A percentile compares a stretch with the other conserved stretches of the same genome.
Evolutionary conservation across 64 coral and sea anemone species (phyloP).

Genomic region (Pocillopora verrucosa): DNA sequence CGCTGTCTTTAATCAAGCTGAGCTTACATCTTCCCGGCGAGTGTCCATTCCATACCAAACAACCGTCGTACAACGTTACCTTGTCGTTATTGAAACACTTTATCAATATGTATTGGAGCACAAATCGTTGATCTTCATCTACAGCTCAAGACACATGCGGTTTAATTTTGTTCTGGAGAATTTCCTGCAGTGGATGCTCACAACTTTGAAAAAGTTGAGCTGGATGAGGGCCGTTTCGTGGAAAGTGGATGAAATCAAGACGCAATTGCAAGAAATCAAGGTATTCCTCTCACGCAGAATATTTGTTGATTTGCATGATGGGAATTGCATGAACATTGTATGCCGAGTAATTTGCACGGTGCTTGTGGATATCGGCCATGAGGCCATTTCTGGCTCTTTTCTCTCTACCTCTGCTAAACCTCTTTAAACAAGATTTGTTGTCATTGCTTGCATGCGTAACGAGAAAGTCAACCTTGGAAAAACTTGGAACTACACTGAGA

Average conservation of each 20-base stretch:
- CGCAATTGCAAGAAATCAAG: constrained; percentile 67
- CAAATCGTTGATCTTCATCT: constrained; percentile 62
- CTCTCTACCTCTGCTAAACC: not conserved
- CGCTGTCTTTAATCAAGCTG: not conserved
- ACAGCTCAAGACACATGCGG: constrained; percentile 54
- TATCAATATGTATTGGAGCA: constrained; percentile 69
- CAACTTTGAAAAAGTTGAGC: constrained; percentile 59
- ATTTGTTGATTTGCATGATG: constrained; percentile 10
- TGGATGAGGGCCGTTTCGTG: constrained; percentile 72
- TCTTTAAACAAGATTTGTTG: not conserved
- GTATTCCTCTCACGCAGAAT: constrained; percentile 47
- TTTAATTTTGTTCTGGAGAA: constrained; percentile 82
- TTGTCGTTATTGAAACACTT: constrained; percentile 68
- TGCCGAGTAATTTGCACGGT: not conserved
- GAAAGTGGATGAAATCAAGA: constrained; percentile 63
- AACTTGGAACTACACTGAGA: not conserved
- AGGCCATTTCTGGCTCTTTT: not conserved
- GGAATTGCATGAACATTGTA: not conserved
- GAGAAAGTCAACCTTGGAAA: not conserved
- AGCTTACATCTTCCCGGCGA: constrained; percentile 2
- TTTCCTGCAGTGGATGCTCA: constrained; percentile 84
- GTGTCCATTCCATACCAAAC: not conserved
- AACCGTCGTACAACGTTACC: constrained; percentile 42
- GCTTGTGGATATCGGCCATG: not conserved
- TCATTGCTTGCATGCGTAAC: not conserved